Conservation (phyloP, 35 echinoderm and acorn worm species). For the Apostichopus japonicus region DNA sequence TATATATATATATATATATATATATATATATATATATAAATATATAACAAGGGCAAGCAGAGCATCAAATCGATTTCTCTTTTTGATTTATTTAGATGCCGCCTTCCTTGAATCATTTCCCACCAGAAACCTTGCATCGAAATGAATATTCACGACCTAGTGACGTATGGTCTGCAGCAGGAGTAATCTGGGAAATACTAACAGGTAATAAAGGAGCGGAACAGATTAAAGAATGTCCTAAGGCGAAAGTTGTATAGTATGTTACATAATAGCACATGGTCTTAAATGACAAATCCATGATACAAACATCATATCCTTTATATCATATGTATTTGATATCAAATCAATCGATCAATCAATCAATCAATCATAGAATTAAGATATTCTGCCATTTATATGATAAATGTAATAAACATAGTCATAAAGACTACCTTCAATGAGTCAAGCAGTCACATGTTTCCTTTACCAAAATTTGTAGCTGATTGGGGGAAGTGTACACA, state of each 20-base stretch:
- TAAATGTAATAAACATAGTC: too few relatives aligned
- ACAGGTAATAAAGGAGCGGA: not conserved
- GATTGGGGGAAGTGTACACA: not conserved
- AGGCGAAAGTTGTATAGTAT: not conserved
- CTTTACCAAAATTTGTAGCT: not conserved
- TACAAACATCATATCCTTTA: not conserved
- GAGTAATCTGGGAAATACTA: conserved; percentile 18
- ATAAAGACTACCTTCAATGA: too few relatives aligned
- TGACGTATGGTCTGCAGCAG: conserved; percentile 2
- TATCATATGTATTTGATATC: not conserved
- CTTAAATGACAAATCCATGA: not conserved
- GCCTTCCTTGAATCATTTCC: not conserved
- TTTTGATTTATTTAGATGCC: not conserved
- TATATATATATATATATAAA: too few relatives aligned
- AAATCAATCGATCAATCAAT: not conserved
- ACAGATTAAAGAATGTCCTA: not conserved
- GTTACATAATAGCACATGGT: not conserved
- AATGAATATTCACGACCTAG: conserved; percentile 17
- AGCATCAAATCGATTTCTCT: not conserved
- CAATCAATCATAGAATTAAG: not conserved
- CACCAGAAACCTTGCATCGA: not conserved
- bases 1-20: too few relatives aligned
- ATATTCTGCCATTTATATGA: too few relatives aligned
- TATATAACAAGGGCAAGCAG: too few relatives aligned
- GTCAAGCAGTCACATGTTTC: not conserved